A percentile compares a stretch with the other conserved stretches of the same genome.
Evolutionary conservation across 2,888 invertebrate genomes (phyloP).

Genomic region (Drosophila imparisetae): DNA sequence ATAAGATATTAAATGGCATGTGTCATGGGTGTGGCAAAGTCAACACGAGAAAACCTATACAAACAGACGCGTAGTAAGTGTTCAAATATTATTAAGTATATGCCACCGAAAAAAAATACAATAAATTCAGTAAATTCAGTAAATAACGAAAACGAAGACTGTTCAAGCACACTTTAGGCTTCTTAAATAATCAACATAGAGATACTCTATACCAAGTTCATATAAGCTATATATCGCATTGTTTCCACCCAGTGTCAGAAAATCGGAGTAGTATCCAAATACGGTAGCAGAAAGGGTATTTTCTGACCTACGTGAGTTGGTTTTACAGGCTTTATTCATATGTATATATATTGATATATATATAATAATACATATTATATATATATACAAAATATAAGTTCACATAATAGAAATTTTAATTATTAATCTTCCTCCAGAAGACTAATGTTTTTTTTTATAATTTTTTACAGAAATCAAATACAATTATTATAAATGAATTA

Average conservation of each 20-base stretch:
- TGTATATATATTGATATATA: not conserved
- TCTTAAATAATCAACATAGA: not conserved
- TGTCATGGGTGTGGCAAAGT: constrained; percentile 47
- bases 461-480: not conserved
- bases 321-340: not conserved
- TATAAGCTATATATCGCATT: not conserved
- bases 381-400: not conserved
- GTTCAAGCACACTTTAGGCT: not conserved
- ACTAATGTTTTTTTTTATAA: not conserved
- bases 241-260: not conserved
- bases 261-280: not conserved
- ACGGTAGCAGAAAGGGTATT: too few species aligned
- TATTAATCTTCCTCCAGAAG: not conserved
- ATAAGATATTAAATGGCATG: constrained; percentile 37
- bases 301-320: too few species aligned
- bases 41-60: constrained; percentile 51
- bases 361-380: too few species aligned
- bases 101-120: constrained; percentile 15
- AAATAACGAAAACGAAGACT: constrained; percentile 23
- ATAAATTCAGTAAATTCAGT: not conserved
- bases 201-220: not conserved
- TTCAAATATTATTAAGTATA: constrained; percentile 46
- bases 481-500: not conserved
- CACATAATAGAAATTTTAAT: not conserved
- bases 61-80: constrained; percentile 36